These are phyloP conservation scores for Spheniscus humboldti DNA, from an alignment of 2,797 vertebrate genomes.

Conservation along the genomic window DNA sequence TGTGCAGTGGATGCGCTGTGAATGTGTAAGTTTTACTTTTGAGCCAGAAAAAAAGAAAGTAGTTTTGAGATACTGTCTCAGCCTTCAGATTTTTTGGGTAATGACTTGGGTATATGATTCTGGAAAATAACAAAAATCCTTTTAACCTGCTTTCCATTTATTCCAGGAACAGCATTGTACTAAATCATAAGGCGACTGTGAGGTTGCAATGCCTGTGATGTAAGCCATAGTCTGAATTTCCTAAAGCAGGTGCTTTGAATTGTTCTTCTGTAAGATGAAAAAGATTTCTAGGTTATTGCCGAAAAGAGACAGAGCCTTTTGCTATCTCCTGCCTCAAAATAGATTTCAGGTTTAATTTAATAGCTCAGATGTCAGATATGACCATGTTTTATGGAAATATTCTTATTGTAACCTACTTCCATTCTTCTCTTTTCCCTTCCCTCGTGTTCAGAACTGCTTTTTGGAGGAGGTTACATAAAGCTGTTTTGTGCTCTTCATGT, in stretches of 20 bases:
- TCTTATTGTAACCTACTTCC: conserved; percentile 35
- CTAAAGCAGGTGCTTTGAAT: conserved; percentile 18
- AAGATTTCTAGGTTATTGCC: conserved; percentile 41
- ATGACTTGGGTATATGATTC: background rate
- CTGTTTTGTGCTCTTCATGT: conserved; percentile 49
- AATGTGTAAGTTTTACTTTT: background rate
- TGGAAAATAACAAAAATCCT: conserved; percentile 15
- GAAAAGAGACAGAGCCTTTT: conserved; percentile 45
- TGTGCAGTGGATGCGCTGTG: background rate
- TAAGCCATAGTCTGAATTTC: conserved; percentile 7
- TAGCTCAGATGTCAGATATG: conserved; percentile 47
- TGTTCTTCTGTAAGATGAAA: conserved; percentile 47
- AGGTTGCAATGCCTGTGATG: background rate
- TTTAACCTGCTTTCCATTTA: background rate
- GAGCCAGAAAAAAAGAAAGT: background rate
- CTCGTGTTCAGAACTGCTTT: conserved; percentile 29
- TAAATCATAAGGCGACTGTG: background rate
- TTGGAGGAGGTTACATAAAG: conserved; percentile 60
- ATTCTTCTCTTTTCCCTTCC: conserved; percentile 29
- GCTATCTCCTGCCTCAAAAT: conserved; percentile 50
- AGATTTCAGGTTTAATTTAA: conserved; percentile 58
- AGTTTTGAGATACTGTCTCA: background rate
- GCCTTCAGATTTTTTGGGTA: background rate
- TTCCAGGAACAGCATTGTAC: background rate
- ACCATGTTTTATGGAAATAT: conserved; percentile 50